Base-by-base conservation (phyloP, 2,888 invertebrate genomes). In the Lasioglossum malachurum region DNA sequence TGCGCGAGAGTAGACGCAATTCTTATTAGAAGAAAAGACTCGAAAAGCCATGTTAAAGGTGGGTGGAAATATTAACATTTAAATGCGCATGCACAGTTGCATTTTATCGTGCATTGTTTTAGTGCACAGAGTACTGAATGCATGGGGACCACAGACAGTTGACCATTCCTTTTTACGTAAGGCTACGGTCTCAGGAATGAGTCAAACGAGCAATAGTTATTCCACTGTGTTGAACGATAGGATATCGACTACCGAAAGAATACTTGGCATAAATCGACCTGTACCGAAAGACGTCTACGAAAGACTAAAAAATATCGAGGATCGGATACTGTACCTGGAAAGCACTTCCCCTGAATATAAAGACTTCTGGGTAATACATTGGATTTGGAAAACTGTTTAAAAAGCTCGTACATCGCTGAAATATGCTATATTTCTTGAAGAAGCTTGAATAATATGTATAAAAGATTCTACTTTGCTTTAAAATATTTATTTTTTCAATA, bases 31-130 rank as follows among this genome's bases (percentile, higher is more conserved):
- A 96, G 97, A 78, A 97, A 97, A 90, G 97, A 97, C 93, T 97
- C 97, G 0, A 98, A 97, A 93, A 97, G 98, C 88, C 98, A 98
- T 95, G 96, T 98, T 82, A 97, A 97, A 96, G 97, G 98, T 98
- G 95, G 80, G 35, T 35, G 1, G 27, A 77, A 60, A 14, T 35
- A 78, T 12, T 57, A 7, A 4, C 38, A 46, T 38, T 73, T 64
- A 27, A 23, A 44, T 12, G 2, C 10, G 46, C 27, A 0, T n/a
- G 57, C 57, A 57, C n/a, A n/a, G 57, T 12, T n/a, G 57, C 12
- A 4, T 57, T n/a, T 57, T 57, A 57, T 12, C 12, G 4, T 57
- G 12, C n/a, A 31, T 8, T 27, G 16, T 78, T 75, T 76, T 94
- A 98, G 98, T 98, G 27, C 96, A 96, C 90, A 96, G 97, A 90